Conservation (phyloP, 2,797 vertebrate genomes). For the Anolis apletophallus region DNA sequence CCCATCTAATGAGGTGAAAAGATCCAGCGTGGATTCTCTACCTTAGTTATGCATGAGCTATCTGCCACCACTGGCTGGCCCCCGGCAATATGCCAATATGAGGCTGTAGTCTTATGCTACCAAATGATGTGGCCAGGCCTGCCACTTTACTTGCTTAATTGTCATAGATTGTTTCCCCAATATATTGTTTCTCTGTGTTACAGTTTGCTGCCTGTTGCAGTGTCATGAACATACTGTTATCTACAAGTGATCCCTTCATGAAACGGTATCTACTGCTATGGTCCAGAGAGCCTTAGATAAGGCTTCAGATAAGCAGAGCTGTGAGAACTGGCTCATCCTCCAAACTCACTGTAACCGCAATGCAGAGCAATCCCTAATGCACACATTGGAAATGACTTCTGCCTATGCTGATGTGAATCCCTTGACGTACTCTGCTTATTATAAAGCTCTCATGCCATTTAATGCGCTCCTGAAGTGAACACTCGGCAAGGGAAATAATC, state of each 20-base stretch:
- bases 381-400: slow-evolving; percentile 2
- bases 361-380: neutral
- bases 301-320: neutral
- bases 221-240: neutral
- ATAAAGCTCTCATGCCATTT: slow-evolving; percentile 3
- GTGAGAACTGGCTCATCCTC: neutral
- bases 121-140: neutral
- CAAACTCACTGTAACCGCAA: neutral
- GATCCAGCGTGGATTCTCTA: too few species aligned
- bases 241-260: neutral
- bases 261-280: neutral
- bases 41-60: too few species aligned
- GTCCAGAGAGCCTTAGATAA: neutral
- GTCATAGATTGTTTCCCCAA: neutral
- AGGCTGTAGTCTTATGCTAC: too few species aligned
- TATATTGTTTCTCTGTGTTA: neutral
- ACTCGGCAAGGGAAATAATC: slow-evolving; percentile 15
- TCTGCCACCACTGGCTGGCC: too few species aligned
- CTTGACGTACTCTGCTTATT: slow-evolving; percentile 33
- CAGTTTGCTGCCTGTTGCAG: neutral
- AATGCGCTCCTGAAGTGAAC: slow-evolving; percentile 48
- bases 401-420: neutral
- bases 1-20: too few species aligned
- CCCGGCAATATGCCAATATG: neutral
- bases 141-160: neutral